Base-by-base conservation (phyloP, 2,797 vertebrate genomes). In the Sylvilagus floridanus region DNA sequence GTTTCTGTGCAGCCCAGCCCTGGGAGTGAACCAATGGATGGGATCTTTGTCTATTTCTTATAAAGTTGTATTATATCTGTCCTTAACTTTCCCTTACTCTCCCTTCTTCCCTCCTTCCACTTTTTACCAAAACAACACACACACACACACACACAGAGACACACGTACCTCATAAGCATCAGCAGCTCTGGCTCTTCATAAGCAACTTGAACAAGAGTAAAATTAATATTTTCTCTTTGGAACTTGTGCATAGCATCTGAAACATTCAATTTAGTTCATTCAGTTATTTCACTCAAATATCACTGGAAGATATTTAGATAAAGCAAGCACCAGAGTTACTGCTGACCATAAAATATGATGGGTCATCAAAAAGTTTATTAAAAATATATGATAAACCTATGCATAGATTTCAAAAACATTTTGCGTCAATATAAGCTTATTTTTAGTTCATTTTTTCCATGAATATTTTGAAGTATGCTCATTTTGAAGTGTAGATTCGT, bases 201-300 rank as follows among this genome's bases (percentile, higher is more conserved):
- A 5, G 6, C 14, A 54, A 19, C 69, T n/a, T 93, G 37, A 93
- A 72, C 7, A 54, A 30, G 17, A 78, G 32, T 87, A 2, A 63
- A 93, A 66, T 88, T 77, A 66, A 50, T 69, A 87, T 87, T 81
- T 89, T 76, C 89, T 72, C 52, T 95, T 90, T 72, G 3, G 42
- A 87, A 57, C 32, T 68, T 66, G 11, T 47, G 2, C n/a, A 89
- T 83, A 93, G 54, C 21, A 30, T 63, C 21, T 82, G n/a, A 95
- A 89, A 84, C 0, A 50, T 73, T 89, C 16, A 12, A 87, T 50
- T 90, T 76, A 86, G 88, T 84, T 90, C 32, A 42, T 21, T 77
- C n/a, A 90, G 9, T 88, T 90, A 79, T 85, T 84, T 75, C 60
- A 83, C 37, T 83, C 10, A 66, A 75, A 84, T 60, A 72, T 73